Evolutionary conservation across 2,797 vertebrate species (phyloP), one percentile per base, ranked within the genome.

Genomic region (Chelon labrosus): DNA sequence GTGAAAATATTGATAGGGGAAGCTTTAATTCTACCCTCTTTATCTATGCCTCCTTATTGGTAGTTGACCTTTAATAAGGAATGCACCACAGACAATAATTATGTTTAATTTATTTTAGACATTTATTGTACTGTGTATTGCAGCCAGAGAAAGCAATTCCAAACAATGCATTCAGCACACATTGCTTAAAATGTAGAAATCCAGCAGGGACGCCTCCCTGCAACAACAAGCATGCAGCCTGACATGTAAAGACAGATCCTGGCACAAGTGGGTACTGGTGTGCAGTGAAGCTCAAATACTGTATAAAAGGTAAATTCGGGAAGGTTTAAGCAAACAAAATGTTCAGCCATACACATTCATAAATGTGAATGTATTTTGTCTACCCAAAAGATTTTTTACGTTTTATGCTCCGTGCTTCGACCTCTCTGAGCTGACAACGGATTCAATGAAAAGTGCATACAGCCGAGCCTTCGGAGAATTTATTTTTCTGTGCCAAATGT

Each of bases 371-470:
- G 25, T 5, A 10, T 66, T 60, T 77, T 35, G 31, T 74, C 50
- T 10, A 14, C 13, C 42, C 17, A n/a, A 54, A 60, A 70, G 19
- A 61, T 41, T 49, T 70, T 72, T 70, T 71, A 64, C 10, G 65
- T 65, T 69, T 37, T 51, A 44, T 60, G 35, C 3, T n/a, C 65
- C 31, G 10, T 16, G 54, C 59, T 69, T 39, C 60, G 52, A 75
- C 73, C 65, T 69, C 64, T 58, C 37, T 5, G 42, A 81, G 54
- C 62, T 69, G 84, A 82, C 73, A 62, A 35, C 14, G 16, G 44
- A 73, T 46, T 82, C 31, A 56, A 75, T 77, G 77, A 62, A 65
- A 80, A 70, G 58, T 60, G 62, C n/a, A 11, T 27, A 17, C 51
- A 12, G 19, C 17, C 4, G 27, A 72, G 37, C 59, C 77, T 70